phyloP scores from a whole-genome alignment of 2,888 invertebrate species.

The Agonopterix alstromeriana region DNA sequence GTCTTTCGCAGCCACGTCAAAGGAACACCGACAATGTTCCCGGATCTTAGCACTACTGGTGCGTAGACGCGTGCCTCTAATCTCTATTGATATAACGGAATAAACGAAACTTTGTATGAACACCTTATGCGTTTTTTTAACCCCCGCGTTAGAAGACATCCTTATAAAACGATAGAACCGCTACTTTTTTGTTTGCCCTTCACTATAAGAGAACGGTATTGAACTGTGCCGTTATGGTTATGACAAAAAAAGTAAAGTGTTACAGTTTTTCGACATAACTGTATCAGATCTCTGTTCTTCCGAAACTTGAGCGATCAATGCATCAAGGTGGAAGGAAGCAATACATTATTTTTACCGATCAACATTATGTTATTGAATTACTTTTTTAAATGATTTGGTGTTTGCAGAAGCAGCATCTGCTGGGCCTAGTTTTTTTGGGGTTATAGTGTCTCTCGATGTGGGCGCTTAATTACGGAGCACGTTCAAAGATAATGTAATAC shows the following conservation, averaged over 20 bases:
- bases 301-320: slow-evolving; percentile 35
- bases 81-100: slow-evolving; percentile 73
- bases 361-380: slow-evolving; percentile 75
- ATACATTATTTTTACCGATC: slow-evolving; percentile 68
- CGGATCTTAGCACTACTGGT: slow-evolving; percentile 36
- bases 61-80: slow-evolving; percentile 69
- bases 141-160: slow-evolving; percentile 40
- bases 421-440: slow-evolving; percentile 45
- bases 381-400: slow-evolving; percentile 63
- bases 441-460: slow-evolving; percentile 53
- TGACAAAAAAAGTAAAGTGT: slow-evolving; percentile 50
- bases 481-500: slow-evolving; percentile 71
- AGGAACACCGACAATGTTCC: slow-evolving; percentile 51
- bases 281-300: slow-evolving; percentile 54
- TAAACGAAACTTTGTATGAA: slow-evolving; percentile 51
- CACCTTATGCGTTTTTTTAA: slow-evolving; percentile 65
- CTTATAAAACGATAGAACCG: slow-evolving; percentile 62
- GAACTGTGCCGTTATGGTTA: slow-evolving; percentile 65
- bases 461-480: slow-evolving; percentile 70
- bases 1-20: slow-evolving; percentile 72
- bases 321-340: slow-evolving; percentile 73
- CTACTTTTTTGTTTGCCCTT: slow-evolving; percentile 53
- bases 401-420: slow-evolving; percentile 70
- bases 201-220: slow-evolving; percentile 56
- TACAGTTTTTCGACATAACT: slow-evolving; percentile 72